These are phyloP conservation scores for Acipenser oxyrinchus DNA, from an alignment of 2,797 vertebrate genomes.

Conservation along the genomic window DNA sequence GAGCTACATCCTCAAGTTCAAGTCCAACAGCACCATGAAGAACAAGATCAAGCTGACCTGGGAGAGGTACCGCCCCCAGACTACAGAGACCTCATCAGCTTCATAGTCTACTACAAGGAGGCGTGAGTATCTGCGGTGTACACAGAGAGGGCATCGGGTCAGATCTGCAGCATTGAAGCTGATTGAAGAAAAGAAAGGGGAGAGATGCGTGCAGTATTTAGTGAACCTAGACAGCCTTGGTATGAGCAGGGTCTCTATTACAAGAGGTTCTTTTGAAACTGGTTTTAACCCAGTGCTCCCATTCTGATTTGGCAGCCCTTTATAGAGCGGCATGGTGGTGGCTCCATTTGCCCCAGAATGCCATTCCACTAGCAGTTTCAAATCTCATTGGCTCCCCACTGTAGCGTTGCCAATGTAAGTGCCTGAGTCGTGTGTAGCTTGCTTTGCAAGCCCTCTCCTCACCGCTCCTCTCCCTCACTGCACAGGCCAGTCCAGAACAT, in stretches of 20 bases:
- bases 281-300: no score
- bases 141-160: no score
- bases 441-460: not conserved
- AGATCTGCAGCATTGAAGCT: no score
- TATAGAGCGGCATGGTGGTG: not conserved
- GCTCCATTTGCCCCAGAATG: not conserved
- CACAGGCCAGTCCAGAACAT: conserved; percentile 85
- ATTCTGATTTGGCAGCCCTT: no score
- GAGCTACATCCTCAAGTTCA: conserved; percentile 81
- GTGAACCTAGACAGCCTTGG: no score
- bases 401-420: not conserved
- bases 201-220: no score
- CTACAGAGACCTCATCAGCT: conserved; percentile 86
- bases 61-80: conserved; percentile 83
- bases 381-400: not conserved
- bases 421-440: not conserved
- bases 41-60: conserved; percentile 78
- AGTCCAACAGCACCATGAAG: conserved; percentile 76
- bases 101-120: conserved; percentile 95
- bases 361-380: not conserved
- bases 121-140: conserved; percentile 68
- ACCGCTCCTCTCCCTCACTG: not conserved
- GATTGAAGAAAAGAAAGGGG: no score
- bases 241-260: no score
- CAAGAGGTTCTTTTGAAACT: no score